A percentile compares a stretch with the other conserved stretches of the same genome.
These are phyloP conservation scores for Serilophus lunatus DNA, from an alignment of 2,113 vertebrate genomes.

Conservation along the genomic window DNA sequence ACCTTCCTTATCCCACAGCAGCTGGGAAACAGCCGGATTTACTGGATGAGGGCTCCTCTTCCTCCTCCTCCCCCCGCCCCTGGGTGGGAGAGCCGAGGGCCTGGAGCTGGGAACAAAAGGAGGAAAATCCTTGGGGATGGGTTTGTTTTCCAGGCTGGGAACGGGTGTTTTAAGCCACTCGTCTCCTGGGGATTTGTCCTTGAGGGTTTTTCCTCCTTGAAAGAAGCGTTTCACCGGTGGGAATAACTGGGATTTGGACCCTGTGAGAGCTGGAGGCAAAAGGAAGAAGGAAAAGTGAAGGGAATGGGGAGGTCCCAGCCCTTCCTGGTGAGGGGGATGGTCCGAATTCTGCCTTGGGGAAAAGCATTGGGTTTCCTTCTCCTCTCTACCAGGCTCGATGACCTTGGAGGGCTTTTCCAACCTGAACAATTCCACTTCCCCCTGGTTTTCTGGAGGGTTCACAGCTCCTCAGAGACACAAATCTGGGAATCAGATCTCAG, in stretches of 20 bases:
- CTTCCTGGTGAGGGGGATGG: not conserved
- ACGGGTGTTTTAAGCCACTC: not conserved
- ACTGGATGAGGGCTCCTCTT: not conserved
- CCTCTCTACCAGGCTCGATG: fast-evolving
- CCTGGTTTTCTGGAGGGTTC: fast-evolving
- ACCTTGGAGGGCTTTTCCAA: not conserved
- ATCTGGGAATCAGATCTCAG: not conserved
- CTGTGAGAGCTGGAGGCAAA: not conserved
- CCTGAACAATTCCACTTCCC: not conserved
- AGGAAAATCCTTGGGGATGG: not conserved
- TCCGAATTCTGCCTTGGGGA: not conserved
- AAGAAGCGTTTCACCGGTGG: fast-evolving
- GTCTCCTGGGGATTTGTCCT: not conserved
- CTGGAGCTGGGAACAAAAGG: not conserved
- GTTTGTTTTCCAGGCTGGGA: not conserved
- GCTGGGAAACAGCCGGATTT: not conserved
- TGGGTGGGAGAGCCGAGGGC: not conserved
- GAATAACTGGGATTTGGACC: not conserved
- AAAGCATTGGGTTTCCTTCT: not conserved
- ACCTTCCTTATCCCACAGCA: not conserved
- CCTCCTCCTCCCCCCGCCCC: not conserved
- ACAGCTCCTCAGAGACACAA: not conserved
- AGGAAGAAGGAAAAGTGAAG: not conserved
- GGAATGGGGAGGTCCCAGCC: not conserved
- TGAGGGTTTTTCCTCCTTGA: not conserved